phyloP scores from a whole-genome alignment of 2,113 vertebrate species.

The Limnothrissa miodon region DNA sequence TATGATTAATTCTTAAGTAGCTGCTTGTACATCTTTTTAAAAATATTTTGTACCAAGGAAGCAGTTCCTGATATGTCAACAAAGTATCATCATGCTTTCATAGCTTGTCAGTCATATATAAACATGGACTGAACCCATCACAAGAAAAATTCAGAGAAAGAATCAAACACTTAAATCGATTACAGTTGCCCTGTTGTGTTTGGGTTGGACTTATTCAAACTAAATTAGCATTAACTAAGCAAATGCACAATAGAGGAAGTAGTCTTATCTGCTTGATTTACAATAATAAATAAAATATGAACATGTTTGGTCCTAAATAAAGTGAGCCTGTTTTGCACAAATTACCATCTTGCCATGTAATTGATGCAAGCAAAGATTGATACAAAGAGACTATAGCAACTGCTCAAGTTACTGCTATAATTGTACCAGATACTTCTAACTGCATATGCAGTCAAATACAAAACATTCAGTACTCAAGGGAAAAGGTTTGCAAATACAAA shows the following conservation, averaged over 20 bases:
- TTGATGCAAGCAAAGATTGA: background rate
- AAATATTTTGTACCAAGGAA: too few species aligned
- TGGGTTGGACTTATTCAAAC: background rate
- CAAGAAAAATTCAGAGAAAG: background rate
- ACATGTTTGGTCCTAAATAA: background rate
- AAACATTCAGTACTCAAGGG: slow-evolving; percentile 57
- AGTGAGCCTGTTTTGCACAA: background rate
- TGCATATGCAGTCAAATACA: slow-evolving; percentile 53
- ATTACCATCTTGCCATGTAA: background rate
- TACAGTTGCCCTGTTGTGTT: background rate
- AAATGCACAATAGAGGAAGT: background rate
- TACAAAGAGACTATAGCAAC: background rate
- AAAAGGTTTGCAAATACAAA: slow-evolving; percentile 42
- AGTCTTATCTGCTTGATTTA: background rate
- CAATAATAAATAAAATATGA: too few species aligned
- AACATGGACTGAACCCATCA: background rate
- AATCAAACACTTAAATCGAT: background rate
- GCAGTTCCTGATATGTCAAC: too few species aligned
- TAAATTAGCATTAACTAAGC: background rate
- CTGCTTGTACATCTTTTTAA: too few species aligned
- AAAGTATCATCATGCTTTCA: background rate
- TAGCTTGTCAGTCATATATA: background rate
- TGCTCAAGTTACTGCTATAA: slow-evolving; percentile 50
- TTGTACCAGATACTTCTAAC: slow-evolving; percentile 45
- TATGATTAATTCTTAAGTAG: too few species aligned